Percentiles rank a stretch among this genome's conserved stretches.
These are phyloP conservation scores for Drosophila monieri DNA, from an alignment of 2,888 invertebrate genomes.

Conservation along the genomic window DNA sequence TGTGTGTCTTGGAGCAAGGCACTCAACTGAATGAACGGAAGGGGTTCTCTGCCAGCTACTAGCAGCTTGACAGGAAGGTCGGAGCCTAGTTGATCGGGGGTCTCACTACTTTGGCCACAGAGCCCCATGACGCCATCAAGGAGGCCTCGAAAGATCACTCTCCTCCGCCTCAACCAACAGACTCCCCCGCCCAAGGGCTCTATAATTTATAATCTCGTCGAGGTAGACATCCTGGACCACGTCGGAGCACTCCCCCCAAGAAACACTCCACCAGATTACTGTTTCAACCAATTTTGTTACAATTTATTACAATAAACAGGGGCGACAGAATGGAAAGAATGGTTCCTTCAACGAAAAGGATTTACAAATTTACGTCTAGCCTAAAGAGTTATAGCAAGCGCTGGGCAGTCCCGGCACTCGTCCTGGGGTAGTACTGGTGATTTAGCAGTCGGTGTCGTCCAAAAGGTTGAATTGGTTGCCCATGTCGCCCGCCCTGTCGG, in stretches of 20 bases:
- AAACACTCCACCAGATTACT: not conserved
- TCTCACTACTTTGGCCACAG: not conserved
- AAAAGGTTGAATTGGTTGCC: not conserved
- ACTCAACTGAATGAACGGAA: conserved; percentile 1
- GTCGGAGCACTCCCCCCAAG: not conserved
- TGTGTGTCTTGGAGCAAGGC: conserved; percentile 5
- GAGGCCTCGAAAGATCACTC: too few relatives aligned
- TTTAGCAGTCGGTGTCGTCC: not conserved
- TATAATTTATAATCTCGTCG: too few relatives aligned
- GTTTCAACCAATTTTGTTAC: not conserved
- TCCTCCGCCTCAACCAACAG: too few relatives aligned
- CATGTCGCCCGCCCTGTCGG: not conserved
- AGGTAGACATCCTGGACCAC: too few relatives aligned
- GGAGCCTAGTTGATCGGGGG: not conserved
- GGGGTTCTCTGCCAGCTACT: not conserved
- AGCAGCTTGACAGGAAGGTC: not conserved
- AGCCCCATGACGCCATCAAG: not conserved
- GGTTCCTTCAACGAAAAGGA: not conserved
- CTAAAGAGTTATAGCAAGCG: not conserved
- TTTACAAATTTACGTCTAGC: not conserved
- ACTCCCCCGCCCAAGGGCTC: too few relatives aligned
- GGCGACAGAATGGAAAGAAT: not conserved
- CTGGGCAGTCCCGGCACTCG: too few relatives aligned
- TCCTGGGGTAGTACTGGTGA: not conserved
- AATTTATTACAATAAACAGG: conserved; percentile 1